Base-by-base conservation (phyloP, 2,888 invertebrate species). In the Caenorhabditis japonica region DNA sequence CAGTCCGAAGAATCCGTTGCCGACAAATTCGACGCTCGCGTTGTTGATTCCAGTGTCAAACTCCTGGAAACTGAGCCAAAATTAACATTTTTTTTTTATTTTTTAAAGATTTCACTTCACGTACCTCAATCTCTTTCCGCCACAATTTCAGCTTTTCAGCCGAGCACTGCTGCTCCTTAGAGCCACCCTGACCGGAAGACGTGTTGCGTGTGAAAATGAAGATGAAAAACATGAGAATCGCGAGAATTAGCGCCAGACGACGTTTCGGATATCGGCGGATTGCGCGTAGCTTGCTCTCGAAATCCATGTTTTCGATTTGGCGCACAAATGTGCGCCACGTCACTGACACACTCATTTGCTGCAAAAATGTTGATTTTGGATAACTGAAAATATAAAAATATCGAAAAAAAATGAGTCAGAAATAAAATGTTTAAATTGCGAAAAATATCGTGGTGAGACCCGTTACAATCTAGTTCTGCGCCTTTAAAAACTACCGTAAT, bases 1-100 rank as follows among this genome's bases (percentile, higher is more conserved):
- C 10, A 85, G 75, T 10, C 83, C 84, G 21, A 85, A 61, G 39
- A 77, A 79, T 19, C 85, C 85, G 56, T 85, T 85, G 12, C 85
- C 85, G 23, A 83, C 70, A 61, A 85, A 85, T n/a, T 79, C 59
- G 3, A 84, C 74, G 7, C 76, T 53, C 15, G 71, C 64, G 12
- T 75, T 61, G 36, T 75, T 60, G 17, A 73, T 49, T 17, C 76
- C 78, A 13, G 66, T 41, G n/a, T 79, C 72, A 23, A 71, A 64
- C 3, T 76, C 71, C 64, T 78, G 39, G 34, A 75, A 69, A 34
- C 17, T 17, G 30, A n/a, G n/a, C n/a, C 27, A 19, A 21, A 33
- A 30, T 25, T 12, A 7, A 12, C n/a, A 23, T 12, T n/a, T 23
- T 12, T 44, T 62, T 21, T 4, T 3, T 2, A 17, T 10, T 17